phyloP scores from a whole-genome alignment of 1,140 invertebrate species.

The Drosophila burlai region DNA sequence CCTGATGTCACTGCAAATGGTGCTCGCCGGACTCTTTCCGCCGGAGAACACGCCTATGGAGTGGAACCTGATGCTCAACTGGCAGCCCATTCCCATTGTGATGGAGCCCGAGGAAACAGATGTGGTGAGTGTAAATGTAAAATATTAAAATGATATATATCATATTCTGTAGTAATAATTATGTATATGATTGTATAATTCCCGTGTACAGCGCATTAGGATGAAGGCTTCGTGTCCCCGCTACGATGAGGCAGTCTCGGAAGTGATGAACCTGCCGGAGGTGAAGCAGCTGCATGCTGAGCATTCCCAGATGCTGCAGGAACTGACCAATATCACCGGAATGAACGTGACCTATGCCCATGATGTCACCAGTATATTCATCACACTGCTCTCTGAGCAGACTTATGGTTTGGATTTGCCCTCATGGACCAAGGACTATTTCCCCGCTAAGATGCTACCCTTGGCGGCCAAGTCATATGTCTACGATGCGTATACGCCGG shows the following conservation, averaged over 20 bases:
- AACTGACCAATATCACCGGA: conserved; percentile 87
- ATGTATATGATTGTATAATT: neutral
- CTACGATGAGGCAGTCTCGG: conserved; percentile 86
- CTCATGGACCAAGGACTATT: conserved; percentile 87
- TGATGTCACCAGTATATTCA: conserved; percentile 88
- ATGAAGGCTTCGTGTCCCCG: conserved; percentile 86
- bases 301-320: conserved; percentile 86
- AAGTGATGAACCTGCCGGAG: conserved; percentile 84
- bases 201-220: conserved; percentile 85
- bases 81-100: conserved; percentile 92
- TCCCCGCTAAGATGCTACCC: conserved; percentile 87
- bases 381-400: conserved; percentile 88
- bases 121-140: conserved; percentile 50
- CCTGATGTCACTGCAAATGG: conserved; percentile 90
- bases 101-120: conserved; percentile 87
- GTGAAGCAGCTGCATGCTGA: conserved; percentile 85
- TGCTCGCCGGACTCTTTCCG: conserved; percentile 90
- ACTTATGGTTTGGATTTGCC: conserved; percentile 87
- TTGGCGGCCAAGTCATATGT: conserved; percentile 87
- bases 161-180: too few species aligned
- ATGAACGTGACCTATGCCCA: conserved; percentile 86
- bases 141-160: too few species aligned
- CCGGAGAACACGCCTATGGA: conserved; percentile 87
- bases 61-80: conserved; percentile 88
- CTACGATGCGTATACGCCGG: conserved; percentile 87